These are phyloP conservation scores for Matsumurasca onukii DNA, from an alignment of 1,140 invertebrate genomes.

Conservation along the genomic window DNA sequence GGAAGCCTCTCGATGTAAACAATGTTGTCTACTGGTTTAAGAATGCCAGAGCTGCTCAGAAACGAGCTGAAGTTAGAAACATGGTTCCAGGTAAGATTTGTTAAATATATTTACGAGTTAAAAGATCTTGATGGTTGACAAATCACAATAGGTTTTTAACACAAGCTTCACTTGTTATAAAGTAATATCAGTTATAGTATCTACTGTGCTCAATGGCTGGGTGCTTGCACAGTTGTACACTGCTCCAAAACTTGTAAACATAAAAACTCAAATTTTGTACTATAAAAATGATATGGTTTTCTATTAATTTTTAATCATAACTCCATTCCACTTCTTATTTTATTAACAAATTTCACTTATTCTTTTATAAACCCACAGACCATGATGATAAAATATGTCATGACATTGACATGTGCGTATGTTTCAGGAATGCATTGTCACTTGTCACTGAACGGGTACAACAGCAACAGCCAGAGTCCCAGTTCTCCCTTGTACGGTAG, in stretches of 20 bases:
- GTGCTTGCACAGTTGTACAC: too few relatives aligned
- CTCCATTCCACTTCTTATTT: neutral
- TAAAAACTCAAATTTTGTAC: too few relatives aligned
- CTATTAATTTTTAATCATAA: neutral
- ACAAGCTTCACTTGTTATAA: neutral
- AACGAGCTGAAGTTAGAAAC: constrained; percentile 74
- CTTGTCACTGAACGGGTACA: constrained; percentile 57
- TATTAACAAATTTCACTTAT: too few relatives aligned
- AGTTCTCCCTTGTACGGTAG: constrained; percentile 54
- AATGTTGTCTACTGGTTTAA: constrained; percentile 99
- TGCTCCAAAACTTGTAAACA: too few relatives aligned
- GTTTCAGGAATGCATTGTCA: constrained; percentile 37
- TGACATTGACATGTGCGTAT: too few relatives aligned
- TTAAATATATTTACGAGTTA: too few relatives aligned
- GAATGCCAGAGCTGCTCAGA: constrained; percentile 93
- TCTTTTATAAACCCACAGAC: too few relatives aligned
- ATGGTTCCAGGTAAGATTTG: constrained; percentile 39
- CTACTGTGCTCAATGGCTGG: too few relatives aligned
- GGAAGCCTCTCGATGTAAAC: constrained; percentile 93
- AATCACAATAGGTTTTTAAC: neutral
- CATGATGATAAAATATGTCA: too few relatives aligned
- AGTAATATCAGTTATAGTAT: neutral
- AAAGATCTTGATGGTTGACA: neutral
- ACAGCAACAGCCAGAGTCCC: constrained; percentile 60
- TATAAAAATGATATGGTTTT: neutral